Evolutionary conservation across 1,140 invertebrate genomes (phyloP), one percentile per base, ranked within the genome.

Genomic region (Plutomurus gul): DNA sequence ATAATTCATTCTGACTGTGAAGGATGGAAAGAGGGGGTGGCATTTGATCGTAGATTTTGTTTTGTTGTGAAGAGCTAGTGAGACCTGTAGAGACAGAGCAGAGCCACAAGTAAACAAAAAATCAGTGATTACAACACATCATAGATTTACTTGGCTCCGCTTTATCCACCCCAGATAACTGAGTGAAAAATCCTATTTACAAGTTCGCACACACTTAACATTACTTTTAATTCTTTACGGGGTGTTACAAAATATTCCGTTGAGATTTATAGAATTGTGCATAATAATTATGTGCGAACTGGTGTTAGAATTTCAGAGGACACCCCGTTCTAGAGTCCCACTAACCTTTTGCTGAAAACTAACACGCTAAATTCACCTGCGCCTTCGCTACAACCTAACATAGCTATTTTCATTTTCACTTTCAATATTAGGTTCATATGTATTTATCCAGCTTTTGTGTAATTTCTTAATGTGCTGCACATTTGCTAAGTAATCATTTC

Each of bases 311-410:
- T n/a, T n/a, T n/a, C n/a, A n/a, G n/a, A n/a, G n/a, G n/a, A n/a
- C n/a, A n/a, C n/a, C n/a, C n/a, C n/a, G n/a, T n/a, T n/a, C 13
- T 65, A 33, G 27, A 33, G 30, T 6, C 27, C 27, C 56, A 51
- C 20, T 51, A 51, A 22, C 47, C 4, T 65, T 56, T n/a, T 33
- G 56, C 56, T 30, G 56, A 65, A 56, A 65, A 65, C 56, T 65
- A 25, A 36, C 18, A 18, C 27, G 56, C 56, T 27, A 65, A 65
- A 33, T 27, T 65, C 56, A 65, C 56, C 56, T 65, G 56, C 25
- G 56, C n/a, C 30, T 65, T 30, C 27, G 10, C 47, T 51, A 22
- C 18, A 51, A 51, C 18, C 20, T 47, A 18, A 7, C 5, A 25
- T 10, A 25, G 16, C 8, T 22, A 22, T 22, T 51, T n/a, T n/a